Conservation (phyloP, 2,797 vertebrate genomes). For the Micromesistius poutassou region DNA sequence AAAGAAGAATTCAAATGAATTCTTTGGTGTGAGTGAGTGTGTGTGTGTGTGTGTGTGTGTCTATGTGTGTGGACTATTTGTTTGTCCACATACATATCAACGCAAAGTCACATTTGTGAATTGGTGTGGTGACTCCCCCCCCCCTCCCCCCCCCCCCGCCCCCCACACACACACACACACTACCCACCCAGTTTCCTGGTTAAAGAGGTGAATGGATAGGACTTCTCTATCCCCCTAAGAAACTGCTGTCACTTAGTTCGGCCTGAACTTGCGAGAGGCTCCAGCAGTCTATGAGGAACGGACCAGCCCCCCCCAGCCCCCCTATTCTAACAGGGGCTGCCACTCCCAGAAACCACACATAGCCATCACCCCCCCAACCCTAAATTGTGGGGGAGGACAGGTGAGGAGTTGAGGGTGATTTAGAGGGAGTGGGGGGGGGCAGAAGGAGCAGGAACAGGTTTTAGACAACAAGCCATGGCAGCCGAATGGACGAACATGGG, state of each 20-base stretch:
- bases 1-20: background rate
- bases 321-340: conserved; percentile 31
- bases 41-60: background rate
- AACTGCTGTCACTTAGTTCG: conserved; percentile 54
- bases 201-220: conserved; percentile 26
- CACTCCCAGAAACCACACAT: conserved; percentile 70
- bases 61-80: background rate
- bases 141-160: no score
- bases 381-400: conserved; percentile 41
- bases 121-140: no score
- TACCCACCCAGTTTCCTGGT: background rate
- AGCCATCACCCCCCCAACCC: conserved; percentile 49
- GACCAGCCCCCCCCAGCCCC: background rate
- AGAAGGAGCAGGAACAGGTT: background rate
- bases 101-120: conserved; percentile 15
- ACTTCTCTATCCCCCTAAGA: conserved; percentile 15
- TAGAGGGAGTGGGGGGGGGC: background rate
- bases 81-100: background rate
- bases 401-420: conserved; percentile 12
- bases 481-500: background rate
- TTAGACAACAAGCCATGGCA: background rate
- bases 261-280: conserved; percentile 49
- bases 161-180: no score
- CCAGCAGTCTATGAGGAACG: conserved; percentile 49
- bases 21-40: background rate